Base-by-base conservation (phyloP, 2,113 vertebrate genomes). In the Neodontobutis hainanensis region DNA sequence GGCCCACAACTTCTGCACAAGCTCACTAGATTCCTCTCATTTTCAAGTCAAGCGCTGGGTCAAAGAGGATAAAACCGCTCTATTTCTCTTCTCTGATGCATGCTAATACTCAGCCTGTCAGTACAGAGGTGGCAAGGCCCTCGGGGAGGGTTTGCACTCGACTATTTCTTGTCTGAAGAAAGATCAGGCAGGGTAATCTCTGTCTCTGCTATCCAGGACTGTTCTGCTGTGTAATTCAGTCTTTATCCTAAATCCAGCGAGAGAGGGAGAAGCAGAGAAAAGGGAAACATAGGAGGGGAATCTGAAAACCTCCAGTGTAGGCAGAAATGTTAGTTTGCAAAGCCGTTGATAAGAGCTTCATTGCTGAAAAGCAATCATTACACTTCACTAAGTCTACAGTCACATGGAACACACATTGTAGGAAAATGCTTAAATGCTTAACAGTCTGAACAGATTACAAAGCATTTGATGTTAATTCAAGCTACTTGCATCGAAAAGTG, bases 161-260 rank as follows among this genome's bases (percentile, higher is more conserved):
- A 80, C 84, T 85, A 75, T 78, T 81, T 85, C 81, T 84, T 86
- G 87, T 87, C 80, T 86, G 83, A 83, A 75, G 78, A 85, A 87
- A 87, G 82, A 89, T 90, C 83, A 84, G 73, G 77, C 52, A 75
- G 83, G 70, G 85, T 89, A 90, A 90, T 91, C 82, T 86, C 83
- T 77, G 60, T 50, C 82, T 88, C 58, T 75, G 83, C 86, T 75
- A 86, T 84, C 76, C 78, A 87, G 73, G 74, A 81, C 72, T 74
- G 80, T 75, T 89, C 82, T 87, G 68, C 82, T 84, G 75, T 85
- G 82, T 85, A 82, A 85, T 83, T 83, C 84, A 67, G 61, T 74
- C 82, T 79, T 86, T 85, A 84, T 85, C 73, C 77, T 63, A 69
- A 84, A 84, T 85, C 83, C 83, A 8, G 62, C 40, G 80, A 77